phyloP scores from a whole-genome alignment of 2,113 vertebrate genomes.

The Tachycineta bicolor region DNA sequence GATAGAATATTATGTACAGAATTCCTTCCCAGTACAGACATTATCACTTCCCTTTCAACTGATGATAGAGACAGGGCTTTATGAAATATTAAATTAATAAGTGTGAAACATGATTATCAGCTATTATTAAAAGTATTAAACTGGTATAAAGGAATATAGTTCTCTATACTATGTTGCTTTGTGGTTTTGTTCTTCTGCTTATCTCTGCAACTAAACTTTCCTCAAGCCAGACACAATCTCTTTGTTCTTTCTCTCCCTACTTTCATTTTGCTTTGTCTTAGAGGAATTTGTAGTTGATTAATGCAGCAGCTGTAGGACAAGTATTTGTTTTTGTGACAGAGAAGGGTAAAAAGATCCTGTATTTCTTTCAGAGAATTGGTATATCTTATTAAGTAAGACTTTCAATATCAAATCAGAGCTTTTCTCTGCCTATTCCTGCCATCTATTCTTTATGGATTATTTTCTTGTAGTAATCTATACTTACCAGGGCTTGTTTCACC shows the following conservation, averaged over 20 bases:
- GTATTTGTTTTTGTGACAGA: neutral
- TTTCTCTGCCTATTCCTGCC: neutral
- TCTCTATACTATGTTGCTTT: neutral
- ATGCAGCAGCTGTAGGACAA: neutral
- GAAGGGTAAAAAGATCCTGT: neutral
- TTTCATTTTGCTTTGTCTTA: neutral
- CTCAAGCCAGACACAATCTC: neutral
- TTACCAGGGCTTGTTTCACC: neutral
- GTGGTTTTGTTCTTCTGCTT: neutral
- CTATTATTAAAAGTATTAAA: neutral
- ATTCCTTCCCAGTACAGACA: constrained; percentile 45
- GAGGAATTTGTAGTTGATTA: neutral
- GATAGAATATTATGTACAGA: constrained; percentile 78
- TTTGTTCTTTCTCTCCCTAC: neutral
- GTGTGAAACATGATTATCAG: constrained; percentile 9
- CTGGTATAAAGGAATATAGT: neutral
- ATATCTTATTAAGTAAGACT: neutral
- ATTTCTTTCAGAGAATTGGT: neutral
- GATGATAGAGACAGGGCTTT: constrained; percentile 8
- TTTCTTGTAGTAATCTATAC: neutral
- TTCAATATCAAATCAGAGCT: neutral
- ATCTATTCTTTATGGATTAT: neutral
- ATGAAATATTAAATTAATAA: constrained; percentile 29
- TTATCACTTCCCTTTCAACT: constrained; percentile 62
- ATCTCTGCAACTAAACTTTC: neutral